phyloP scores from a whole-genome alignment of 2,797 vertebrate genomes.

The Antrozous pallidus region DNA sequence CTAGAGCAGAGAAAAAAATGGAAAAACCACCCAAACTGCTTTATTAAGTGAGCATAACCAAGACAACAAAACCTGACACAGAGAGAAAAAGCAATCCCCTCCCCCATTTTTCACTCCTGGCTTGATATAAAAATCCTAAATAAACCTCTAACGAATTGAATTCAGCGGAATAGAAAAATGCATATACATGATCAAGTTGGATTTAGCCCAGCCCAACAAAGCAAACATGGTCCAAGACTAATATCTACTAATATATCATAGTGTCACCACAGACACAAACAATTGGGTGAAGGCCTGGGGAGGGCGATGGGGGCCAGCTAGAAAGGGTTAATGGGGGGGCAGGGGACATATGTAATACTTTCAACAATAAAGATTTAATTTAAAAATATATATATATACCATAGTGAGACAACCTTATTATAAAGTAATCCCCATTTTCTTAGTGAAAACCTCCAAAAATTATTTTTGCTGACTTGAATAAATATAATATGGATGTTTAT shows the following conservation, averaged over 20 bases:
- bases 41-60: background rate
- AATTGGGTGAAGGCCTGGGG: no score
- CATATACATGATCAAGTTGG: background rate
- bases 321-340: no score
- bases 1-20: background rate
- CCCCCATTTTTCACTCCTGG: background rate
- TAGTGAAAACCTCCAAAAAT: background rate
- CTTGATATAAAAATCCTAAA: background rate
- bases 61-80: conserved; percentile 12
- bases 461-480: background rate
- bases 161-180: background rate
- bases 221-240: background rate
- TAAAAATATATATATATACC: no score
- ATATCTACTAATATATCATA: background rate
- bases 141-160: conserved; percentile 10
- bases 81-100: background rate
- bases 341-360: no score
- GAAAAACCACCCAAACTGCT: background rate
- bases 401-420: background rate
- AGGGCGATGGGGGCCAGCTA: no score
- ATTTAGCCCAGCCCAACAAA: background rate
- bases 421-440: background rate
- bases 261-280: background rate
- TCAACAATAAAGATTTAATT: no score
- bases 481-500: background rate